phyloP scores from a whole-genome alignment of 2,113 vertebrate genomes.

The Eidolon helvum region DNA sequence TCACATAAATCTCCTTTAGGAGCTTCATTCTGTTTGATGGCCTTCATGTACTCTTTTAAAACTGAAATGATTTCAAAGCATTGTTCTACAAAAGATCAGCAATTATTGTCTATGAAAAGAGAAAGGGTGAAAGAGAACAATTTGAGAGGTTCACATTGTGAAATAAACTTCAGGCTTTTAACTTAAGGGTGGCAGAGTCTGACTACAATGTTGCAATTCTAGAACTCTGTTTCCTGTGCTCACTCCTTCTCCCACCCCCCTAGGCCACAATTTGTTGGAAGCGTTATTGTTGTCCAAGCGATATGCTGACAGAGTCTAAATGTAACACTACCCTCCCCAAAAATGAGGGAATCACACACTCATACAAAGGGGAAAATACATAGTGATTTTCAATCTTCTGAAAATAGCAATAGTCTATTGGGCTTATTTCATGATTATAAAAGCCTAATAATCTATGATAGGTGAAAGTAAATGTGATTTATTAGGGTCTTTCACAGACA shows the following conservation, averaged over 20 bases:
- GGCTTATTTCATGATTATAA: conserved; percentile 84
- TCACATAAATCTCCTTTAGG: conserved; percentile 68
- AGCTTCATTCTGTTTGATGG: conserved; percentile 63
- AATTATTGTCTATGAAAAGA: conserved; percentile 66
- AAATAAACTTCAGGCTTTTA: conserved; percentile 74
- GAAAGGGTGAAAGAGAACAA: conserved; percentile 67
- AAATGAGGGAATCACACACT: conserved; percentile 70
- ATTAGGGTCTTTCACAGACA: conserved; percentile 77
- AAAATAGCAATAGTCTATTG: conserved; percentile 78
- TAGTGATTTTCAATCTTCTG: conserved; percentile 80
- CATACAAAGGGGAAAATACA: conserved; percentile 69
- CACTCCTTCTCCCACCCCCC: background rate
- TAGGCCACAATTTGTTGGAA: conserved; percentile 55
- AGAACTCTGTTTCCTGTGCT: background rate
- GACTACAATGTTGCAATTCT: conserved; percentile 34
- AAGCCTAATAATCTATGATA: conserved; percentile 83
- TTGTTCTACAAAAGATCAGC: conserved; percentile 65
- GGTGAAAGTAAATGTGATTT: conserved; percentile 83
- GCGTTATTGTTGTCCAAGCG: conserved; percentile 66
- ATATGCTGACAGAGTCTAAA: conserved; percentile 67
- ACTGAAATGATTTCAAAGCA: conserved; percentile 74
- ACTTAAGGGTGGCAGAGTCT: conserved; percentile 51
- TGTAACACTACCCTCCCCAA: conserved; percentile 65
- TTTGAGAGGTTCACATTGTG: conserved; percentile 70
- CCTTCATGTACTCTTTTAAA: conserved; percentile 73